Evolutionary conservation across 2,113 vertebrate species (phyloP), one percentile per base, ranked within the genome.

Genomic region (Oryzias celebensis): DNA sequence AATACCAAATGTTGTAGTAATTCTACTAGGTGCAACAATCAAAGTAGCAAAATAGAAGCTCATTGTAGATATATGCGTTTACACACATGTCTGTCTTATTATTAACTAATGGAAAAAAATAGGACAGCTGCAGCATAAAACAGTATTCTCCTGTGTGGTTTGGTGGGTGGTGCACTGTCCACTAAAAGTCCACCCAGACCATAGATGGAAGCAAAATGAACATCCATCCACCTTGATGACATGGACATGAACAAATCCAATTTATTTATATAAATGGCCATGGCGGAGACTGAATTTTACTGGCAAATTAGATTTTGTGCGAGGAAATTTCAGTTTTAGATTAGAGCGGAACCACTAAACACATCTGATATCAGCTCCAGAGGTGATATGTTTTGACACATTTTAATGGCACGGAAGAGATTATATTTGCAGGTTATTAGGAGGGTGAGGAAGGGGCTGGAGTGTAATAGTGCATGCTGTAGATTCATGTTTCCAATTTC

Each of bases 161-260:
- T 3, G 10, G 36, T 36, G 31, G 31, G 31, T 36, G 7, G 31
- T 10, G 17, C n/a, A 13, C 44, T 13, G 64, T 49, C 41, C 69
- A 42, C 56, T 20, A 15, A 52, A 55, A 52, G 48, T 68, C 53
- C 18, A 57, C 65, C 46, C 15, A 51, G 53, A 16, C 22, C 6
- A 5, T 41, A 41, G 54, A 14, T 52, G 67, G 62, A 14, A 68
- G 65, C 77, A 62, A 52, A 65, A 62, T 61, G 63, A 58, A 62
- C 51, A 31, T 5, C 14, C 1, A 1, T 23, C 47, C 45, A 65
- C 56, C 28, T 49, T n/a, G 14, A 64, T 31, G 15, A 60, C 63
- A 24, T 50, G 42, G 71, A 73, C 60, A 52, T 26, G 48, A 36
- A 47, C 20, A 50, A 48, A 75, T 75, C 52, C 12, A 26, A 79